Percentiles rank a stretch among this genome's conserved stretches.
phyloP scores from a whole-genome alignment of 2,888 invertebrate genomes.

The Andrena praecox region DNA sequence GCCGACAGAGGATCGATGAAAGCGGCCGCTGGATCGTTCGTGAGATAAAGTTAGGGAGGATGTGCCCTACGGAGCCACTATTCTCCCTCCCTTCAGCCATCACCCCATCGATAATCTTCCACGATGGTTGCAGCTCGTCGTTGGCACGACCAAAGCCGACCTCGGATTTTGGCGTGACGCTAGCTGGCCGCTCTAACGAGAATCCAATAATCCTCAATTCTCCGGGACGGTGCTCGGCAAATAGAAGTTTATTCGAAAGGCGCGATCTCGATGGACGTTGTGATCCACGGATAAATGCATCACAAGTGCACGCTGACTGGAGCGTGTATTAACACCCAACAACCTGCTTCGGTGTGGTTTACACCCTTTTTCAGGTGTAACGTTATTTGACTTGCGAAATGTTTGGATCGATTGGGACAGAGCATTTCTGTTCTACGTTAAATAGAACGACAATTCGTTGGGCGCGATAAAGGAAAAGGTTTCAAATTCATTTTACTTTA shows the following conservation, averaged over 20 bases:
- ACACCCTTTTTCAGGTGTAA: background rate
- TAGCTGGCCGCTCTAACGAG: slow-evolving; percentile 77
- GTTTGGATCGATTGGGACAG: background rate
- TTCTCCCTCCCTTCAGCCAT: slow-evolving; percentile 44
- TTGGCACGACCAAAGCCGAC: slow-evolving; percentile 62
- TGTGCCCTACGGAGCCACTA: slow-evolving; percentile 50
- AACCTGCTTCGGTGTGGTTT: background rate
- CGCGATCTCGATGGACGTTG: slow-evolving; percentile 53
- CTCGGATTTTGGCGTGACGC: slow-evolving; percentile 67
- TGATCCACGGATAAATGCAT: slow-evolving; percentile 37
- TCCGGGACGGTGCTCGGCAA: slow-evolving; percentile 78
- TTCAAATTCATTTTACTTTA: too few species aligned
- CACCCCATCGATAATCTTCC: slow-evolving; percentile 55
- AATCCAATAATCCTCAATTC: slow-evolving; percentile 83
- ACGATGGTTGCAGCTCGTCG: slow-evolving; percentile 46
- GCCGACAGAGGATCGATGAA: slow-evolving; percentile 65
- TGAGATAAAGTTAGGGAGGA: slow-evolving; percentile 54
- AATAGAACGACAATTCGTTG: too few species aligned
- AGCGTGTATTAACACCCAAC: background rate
- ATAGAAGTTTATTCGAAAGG: slow-evolving; percentile 80
- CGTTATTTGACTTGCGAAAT: background rate
- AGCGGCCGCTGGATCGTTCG: slow-evolving; percentile 53
- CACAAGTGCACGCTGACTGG: background rate
- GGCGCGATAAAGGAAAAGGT: too few species aligned
- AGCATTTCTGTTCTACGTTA: background rate